phyloP scores from a whole-genome alignment of 2,888 invertebrate species.

The Orthonychiurus folsomi region DNA sequence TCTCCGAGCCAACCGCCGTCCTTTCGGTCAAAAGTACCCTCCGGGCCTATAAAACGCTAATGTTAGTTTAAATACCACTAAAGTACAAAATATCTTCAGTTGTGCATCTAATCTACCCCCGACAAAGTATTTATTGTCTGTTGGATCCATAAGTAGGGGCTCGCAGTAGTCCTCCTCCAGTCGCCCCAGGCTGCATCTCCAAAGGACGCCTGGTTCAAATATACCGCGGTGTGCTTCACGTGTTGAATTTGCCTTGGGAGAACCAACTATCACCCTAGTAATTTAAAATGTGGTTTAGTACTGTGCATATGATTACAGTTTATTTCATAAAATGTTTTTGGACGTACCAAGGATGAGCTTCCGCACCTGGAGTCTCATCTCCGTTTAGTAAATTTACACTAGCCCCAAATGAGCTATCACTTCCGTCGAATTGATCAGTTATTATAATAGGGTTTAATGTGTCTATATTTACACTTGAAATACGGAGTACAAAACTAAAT shows the following conservation, averaged over 20 bases:
- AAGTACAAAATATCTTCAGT: neutral
- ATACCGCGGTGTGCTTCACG: conserved; percentile 43
- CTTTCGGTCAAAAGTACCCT: conserved; percentile 24
- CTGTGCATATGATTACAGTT: too few relatives aligned
- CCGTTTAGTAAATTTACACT: conserved; percentile 11
- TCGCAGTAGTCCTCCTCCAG: conserved; percentile 25
- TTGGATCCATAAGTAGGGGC: conserved; percentile 46
- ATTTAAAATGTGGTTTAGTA: neutral
- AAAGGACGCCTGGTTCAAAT: conserved; percentile 52
- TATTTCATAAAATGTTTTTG: too few relatives aligned
- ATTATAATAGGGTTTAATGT: conserved; percentile 16
- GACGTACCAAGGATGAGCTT: too few relatives aligned
- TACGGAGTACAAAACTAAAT: too few relatives aligned
- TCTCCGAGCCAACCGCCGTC: conserved; percentile 39
- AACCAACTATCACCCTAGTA: conserved; percentile 49
- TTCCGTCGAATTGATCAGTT: conserved; percentile 12
- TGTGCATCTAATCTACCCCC: neutral
- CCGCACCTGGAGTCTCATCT: too few relatives aligned
- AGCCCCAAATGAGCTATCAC: conserved; percentile 16
- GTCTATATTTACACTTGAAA: too few relatives aligned
- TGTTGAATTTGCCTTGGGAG: conserved; percentile 51
- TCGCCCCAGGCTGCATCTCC: conserved; percentile 45
- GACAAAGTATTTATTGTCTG: conserved; percentile 38
- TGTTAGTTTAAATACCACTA: neutral
- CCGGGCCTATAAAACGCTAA: neutral